Base-by-base conservation (phyloP, 2,797 vertebrate species). In the Echeneis naucrates region DNA sequence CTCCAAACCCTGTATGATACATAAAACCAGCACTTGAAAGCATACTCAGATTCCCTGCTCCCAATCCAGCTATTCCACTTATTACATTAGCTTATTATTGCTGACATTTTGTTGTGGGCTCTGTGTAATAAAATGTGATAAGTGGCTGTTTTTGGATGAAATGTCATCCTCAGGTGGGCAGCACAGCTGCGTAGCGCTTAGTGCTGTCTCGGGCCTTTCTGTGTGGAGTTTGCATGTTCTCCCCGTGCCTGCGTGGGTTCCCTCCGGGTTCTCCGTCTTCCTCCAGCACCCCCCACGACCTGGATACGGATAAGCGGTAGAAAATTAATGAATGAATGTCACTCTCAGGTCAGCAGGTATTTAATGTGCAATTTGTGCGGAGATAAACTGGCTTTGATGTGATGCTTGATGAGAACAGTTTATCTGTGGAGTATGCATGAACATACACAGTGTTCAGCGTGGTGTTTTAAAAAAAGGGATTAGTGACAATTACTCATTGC, bases 31-130 rank as follows among this genome's bases (percentile, higher is more conserved):
- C 64, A 37, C 12, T 42, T 72, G 11, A 77, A 74, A 57, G 51
- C 12, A 35, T 56, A 85, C 26, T 79, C 63, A 64, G 19, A 61
- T 77, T 52, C 50, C 24, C 33, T 68, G 54, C 65, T 74, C 38
- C 16, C 56, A 68, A 69, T 47, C 16, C 38, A 62, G n/a, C n/a
- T 60, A 40, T 5, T 21, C 26, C 17, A 64, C 6, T 38, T 57
- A 16, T 30, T 70, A 27, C 42, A 52, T 42, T 58, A 23, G 26
- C 51, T 5, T 32, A 23, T 30, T 40, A 21, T 30, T 77, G 70
- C 2, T 16, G 61, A 32, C 24, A 56, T 37, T 10, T 4, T 35
- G 16, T 56, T 61, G 23, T 37, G 1, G 23, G 27, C 47, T 63
- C 23, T 19, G 12, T 52, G 5, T 13, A 38, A 51, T 56, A 44